Evolutionary conservation across 2,113 vertebrate genomes (phyloP), one percentile per base, ranked within the genome.

Genomic region (Solenodon paradoxus): DNA sequence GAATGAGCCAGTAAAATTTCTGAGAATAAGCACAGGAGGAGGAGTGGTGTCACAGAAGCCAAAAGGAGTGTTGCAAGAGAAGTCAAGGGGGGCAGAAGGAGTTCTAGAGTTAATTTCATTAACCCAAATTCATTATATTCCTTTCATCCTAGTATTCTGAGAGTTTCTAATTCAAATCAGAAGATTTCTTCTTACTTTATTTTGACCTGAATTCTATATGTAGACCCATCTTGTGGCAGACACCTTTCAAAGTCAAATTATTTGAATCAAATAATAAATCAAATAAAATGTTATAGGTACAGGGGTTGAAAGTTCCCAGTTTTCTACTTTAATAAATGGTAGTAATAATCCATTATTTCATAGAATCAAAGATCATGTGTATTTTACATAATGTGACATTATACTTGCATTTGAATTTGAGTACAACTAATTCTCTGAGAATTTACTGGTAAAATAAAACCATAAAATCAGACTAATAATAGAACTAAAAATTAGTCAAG

Each of bases 181-280:
- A 95, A 28, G n/a, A 96, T 95, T 96, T 94, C 15, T 45, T 97
- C 92, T 95, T 91, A 89, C 90, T 93, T 92, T 95, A 77, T 95
- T 96, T 95, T 93, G 94, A 96, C 92, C 92, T 87, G 82, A 95
- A 93, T 95, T 92, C 66, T 55, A 32, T 63, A 95, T 87, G 66
- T 82, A 82, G 94, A 87, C 51, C 69, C 63, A 94, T 94, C 63
- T 74, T 45, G 17, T 59, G 35, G 32, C 57, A 92, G 90, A 86
- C 9, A 53, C 28, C 96, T 95, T 97, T 95, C 83, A 93, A 94
- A 95, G 83, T 96, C 88, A 95, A 93, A 96, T 96, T 91, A 82
- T 77, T 92, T 90, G 78, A 94, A 84, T 93, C 53, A 55, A 35
- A 92, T 80, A 45, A 86, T 89, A 97, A 96, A 95, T 92, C 66